phyloP scores from a whole-genome alignment of 2,888 invertebrate species.

The Temnothorax rugatulus region DNA sequence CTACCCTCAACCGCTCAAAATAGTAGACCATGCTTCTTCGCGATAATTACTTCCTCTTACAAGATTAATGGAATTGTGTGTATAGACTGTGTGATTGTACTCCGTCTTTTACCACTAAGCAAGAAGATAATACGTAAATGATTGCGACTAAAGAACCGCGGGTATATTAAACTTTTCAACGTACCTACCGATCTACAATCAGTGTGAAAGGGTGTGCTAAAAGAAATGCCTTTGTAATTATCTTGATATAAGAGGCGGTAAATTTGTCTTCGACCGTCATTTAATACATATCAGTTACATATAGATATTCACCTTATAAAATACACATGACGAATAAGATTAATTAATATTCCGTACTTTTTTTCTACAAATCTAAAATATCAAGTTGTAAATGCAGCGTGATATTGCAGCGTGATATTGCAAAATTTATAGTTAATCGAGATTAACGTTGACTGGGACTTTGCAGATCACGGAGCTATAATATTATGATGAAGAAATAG shows the following conservation, averaged over 20 bases:
- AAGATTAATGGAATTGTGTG: slow-evolving; percentile 67
- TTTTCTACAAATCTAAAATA: background rate
- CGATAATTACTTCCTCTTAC: slow-evolving; percentile 69
- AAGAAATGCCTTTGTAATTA: background rate
- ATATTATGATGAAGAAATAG: background rate
- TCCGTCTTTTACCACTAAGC: slow-evolving; percentile 59
- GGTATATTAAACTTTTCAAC: background rate
- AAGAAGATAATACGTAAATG: slow-evolving; percentile 20
- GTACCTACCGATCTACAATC: background rate
- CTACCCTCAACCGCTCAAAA: slow-evolving; percentile 57
- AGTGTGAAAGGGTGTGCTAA: background rate
- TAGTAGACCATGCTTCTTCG: slow-evolving; percentile 44
- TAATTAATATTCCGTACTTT: background rate
- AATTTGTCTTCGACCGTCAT: background rate
- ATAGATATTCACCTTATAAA: background rate
- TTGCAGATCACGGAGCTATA: background rate
- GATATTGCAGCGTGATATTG: background rate
- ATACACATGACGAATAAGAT: background rate
- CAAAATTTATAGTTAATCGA: background rate
- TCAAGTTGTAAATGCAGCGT: background rate
- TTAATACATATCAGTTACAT: background rate
- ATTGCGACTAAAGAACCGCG: background rate
- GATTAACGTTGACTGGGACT: background rate
- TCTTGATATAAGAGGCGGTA: background rate
- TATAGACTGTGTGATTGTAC: slow-evolving; percentile 64